Evolutionary conservation across 2,797 vertebrate species (phyloP).

Genomic region (Coracias cyanogaster): DNA sequence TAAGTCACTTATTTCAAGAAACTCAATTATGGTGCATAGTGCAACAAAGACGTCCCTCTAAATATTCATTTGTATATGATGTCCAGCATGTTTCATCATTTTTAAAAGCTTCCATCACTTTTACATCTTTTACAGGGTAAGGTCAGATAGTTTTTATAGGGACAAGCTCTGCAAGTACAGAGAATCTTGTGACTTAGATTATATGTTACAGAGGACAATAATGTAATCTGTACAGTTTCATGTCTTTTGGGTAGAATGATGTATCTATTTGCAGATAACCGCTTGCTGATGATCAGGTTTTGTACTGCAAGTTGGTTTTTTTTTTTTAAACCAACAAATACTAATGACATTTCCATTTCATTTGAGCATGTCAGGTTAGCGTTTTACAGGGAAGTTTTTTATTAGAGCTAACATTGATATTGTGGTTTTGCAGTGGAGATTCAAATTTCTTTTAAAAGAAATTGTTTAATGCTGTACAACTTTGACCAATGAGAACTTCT

Average conservation of each 20-base stretch:
- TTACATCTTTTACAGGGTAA: background rate
- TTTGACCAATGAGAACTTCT: too few relatives aligned
- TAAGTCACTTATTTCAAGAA: background rate
- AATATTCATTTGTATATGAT: background rate
- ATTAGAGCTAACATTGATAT: too few relatives aligned
- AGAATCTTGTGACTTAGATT: background rate
- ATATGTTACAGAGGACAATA: background rate
- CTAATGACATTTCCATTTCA: background rate
- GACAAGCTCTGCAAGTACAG: background rate
- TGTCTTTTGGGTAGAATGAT: background rate
- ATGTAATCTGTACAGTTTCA: background rate
- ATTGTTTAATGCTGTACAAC: too few relatives aligned
- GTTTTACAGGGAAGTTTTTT: background rate
- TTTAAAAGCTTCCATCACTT: background rate
- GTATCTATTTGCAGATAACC: background rate
- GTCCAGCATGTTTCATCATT: background rate
- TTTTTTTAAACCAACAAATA: background rate
- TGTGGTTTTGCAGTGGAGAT: too few relatives aligned
- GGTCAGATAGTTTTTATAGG: background rate
- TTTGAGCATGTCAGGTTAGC: background rate
- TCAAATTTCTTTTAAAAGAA: too few relatives aligned
- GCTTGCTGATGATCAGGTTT: background rate
- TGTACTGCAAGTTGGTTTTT: background rate
- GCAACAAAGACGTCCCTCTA: background rate
- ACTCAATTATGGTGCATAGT: background rate